Evolutionary conservation across 2,888 invertebrate species (phyloP).

Genomic region (Ptilodon capucinus): DNA sequence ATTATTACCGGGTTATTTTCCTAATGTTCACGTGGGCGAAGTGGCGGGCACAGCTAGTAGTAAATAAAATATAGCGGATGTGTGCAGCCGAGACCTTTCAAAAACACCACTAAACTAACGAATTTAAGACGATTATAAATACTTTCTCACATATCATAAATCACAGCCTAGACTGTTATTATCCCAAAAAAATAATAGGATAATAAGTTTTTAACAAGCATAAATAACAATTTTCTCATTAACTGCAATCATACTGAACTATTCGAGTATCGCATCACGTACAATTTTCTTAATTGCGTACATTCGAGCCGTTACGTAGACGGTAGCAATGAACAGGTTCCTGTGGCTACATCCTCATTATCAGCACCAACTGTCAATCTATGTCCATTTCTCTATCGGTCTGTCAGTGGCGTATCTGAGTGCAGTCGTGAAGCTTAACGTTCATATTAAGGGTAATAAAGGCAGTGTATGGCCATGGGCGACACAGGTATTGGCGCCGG

Average conservation of each 20-base stretch:
- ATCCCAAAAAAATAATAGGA: not conserved
- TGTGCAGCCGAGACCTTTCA: too few species aligned
- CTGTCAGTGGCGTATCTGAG: constrained; percentile 47
- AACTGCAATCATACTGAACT: constrained; percentile 16
- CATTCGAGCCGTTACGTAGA: constrained; percentile 17
- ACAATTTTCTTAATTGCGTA: constrained; percentile 35
- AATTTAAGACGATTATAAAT: too few species aligned
- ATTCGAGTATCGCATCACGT: constrained; percentile 25
- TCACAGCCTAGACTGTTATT: too few species aligned
- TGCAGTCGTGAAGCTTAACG: constrained; percentile 39
- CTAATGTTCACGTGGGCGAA: too few species aligned
- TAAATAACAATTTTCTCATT: not conserved
- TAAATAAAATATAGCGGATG: too few species aligned
- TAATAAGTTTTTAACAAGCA: not conserved
- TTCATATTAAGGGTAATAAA: constrained; percentile 32
- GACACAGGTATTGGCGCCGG: constrained; percentile 24
- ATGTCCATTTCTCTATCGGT: constrained; percentile 49
- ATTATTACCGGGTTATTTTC: too few species aligned
- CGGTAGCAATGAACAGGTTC: constrained; percentile 25
- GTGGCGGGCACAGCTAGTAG: too few species aligned
- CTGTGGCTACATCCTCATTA: constrained; percentile 15
- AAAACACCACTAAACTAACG: too few species aligned
- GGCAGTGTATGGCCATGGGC: constrained; percentile 10
- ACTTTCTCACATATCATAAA: too few species aligned
- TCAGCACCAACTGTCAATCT: constrained; percentile 42